phyloP scores from a whole-genome alignment of 2,797 vertebrate genomes.

The Trachurus trachurus region DNA sequence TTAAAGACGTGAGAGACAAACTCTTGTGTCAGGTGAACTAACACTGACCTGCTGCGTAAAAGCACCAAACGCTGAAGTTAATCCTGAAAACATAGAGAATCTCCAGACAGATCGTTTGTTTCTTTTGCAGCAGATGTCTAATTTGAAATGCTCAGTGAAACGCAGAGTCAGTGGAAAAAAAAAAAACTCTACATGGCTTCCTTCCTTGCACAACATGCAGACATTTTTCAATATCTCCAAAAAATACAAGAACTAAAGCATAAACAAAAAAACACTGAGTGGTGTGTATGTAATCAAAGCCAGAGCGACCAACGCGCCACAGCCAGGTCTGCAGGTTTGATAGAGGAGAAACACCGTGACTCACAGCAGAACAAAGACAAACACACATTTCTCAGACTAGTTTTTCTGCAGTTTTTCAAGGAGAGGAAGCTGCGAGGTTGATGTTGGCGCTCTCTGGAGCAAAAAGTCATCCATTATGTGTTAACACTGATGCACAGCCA shows the following conservation, averaged over 20 bases:
- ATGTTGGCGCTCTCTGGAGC: constrained; percentile 88
- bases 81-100: constrained; percentile 15
- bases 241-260: constrained; percentile 53
- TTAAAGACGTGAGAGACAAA: neutral
- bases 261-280: constrained; percentile 66
- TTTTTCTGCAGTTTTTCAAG: constrained; percentile 83
- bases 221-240: constrained; percentile 51
- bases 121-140: constrained; percentile 51
- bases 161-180: constrained; percentile 57
- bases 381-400: constrained; percentile 84
- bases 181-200: constrained; percentile 10
- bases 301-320: constrained; percentile 58
- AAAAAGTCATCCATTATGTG: constrained; percentile 92
- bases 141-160: constrained; percentile 47
- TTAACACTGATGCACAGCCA: constrained; percentile 81
- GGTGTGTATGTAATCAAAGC: constrained; percentile 73
- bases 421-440: constrained; percentile 90
- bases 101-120: neutral
- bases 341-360: constrained; percentile 83
- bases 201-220: constrained; percentile 43
- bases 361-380: constrained; percentile 81
- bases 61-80: constrained; percentile 6
- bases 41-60: constrained; percentile 8
- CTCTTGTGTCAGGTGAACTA: neutral
- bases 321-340: constrained; percentile 79